phyloP scores from a whole-genome alignment of 2,888 invertebrate species.

The Mycogona germanica region DNA sequence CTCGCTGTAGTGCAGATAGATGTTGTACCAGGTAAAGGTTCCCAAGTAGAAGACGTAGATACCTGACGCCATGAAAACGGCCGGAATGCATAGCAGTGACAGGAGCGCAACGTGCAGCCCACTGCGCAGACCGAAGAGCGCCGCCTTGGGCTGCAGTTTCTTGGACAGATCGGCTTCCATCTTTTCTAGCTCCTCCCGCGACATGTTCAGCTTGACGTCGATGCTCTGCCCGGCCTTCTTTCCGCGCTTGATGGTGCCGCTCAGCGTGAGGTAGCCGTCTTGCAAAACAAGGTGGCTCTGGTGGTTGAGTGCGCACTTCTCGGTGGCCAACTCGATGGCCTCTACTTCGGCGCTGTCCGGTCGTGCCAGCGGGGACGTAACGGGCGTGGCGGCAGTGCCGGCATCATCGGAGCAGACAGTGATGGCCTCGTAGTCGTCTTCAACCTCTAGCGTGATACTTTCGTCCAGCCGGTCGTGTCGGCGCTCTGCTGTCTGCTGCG shows the following conservation, averaged over 20 bases:
- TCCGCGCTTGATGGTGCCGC: constrained; percentile 56
- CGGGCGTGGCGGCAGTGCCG: not conserved
- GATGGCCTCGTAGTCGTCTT: not conserved
- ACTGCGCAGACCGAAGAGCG: constrained; percentile 40
- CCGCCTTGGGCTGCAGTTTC: constrained; percentile 37
- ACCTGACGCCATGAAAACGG: constrained; percentile 49
- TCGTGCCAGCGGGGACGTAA: no score
- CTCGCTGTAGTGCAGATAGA: constrained; percentile 55
- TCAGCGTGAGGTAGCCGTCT: constrained; percentile 42
- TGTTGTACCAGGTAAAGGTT: constrained; percentile 62
- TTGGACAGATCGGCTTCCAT: constrained; percentile 42
- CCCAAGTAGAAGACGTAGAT: constrained; percentile 60
- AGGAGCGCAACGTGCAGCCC: constrained; percentile 54
- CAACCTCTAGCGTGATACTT: constrained; percentile 4
- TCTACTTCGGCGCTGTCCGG: no score
- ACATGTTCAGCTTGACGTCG: constrained; percentile 57
- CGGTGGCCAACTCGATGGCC: constrained; percentile 7
- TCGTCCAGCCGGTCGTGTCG: not conserved
- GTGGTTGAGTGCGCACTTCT: constrained; percentile 18
- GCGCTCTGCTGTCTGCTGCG: not conserved
- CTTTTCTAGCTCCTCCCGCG: constrained; percentile 54
- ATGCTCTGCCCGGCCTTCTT: constrained; percentile 58
- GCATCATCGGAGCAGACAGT: not conserved
- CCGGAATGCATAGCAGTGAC: constrained; percentile 50
- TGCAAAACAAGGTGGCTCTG: constrained; percentile 2